phyloP scores from a whole-genome alignment of 2,113 vertebrate genomes.

The Spheniscus mendiculus region DNA sequence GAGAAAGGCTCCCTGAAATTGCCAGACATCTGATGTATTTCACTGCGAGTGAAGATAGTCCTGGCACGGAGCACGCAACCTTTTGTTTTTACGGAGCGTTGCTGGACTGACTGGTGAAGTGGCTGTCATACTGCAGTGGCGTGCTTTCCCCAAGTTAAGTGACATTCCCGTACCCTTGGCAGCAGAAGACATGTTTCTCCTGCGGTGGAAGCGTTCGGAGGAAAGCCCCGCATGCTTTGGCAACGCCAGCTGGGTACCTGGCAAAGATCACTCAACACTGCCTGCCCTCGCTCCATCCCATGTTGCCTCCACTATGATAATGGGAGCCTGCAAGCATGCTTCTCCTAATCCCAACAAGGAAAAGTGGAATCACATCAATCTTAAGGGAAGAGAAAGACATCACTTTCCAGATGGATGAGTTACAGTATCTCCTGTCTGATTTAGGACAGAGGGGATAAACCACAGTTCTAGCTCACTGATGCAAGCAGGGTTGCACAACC shows the following conservation, averaged over 20 bases:
- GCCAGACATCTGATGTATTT: background rate
- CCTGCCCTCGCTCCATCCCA: background rate
- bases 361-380: background rate
- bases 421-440: background rate
- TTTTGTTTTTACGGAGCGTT: background rate
- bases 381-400: background rate
- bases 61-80: background rate
- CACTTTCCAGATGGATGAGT: background rate
- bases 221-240: constrained; percentile 28
- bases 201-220: background rate
- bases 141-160: background rate
- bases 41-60: background rate
- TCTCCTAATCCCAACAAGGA: background rate
- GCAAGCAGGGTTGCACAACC: background rate
- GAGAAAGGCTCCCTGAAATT: background rate
- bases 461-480: rapidly evolving
- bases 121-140: background rate
- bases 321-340: background rate
- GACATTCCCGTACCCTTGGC: constrained; percentile 5
- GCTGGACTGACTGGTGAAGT: constrained; percentile 31
- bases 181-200: background rate
- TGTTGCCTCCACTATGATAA: background rate
- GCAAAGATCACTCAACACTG: constrained; percentile 51
- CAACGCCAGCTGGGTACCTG: constrained; percentile 39
- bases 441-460: background rate